A percentile compares a stretch with the other conserved stretches of the same genome.
Evolutionary conservation across 2,797 vertebrate species (phyloP).

Genomic region (Rallus crepitans): DNA sequence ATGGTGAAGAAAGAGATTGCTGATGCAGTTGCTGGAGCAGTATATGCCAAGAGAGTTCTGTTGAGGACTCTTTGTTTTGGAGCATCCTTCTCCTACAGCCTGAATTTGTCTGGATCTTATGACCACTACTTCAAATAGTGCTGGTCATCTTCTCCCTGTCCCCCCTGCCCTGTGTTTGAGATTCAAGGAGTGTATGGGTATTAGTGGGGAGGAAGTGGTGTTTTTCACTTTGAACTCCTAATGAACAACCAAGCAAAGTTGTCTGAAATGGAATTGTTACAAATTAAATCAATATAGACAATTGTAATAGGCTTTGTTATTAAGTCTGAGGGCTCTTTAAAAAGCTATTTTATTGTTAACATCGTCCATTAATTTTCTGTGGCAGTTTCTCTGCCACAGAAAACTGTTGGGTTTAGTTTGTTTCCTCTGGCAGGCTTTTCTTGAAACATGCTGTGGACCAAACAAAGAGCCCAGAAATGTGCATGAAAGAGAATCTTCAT

Average conservation of each 20-base stretch:
- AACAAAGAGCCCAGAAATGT: not conserved
- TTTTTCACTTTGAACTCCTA: not conserved
- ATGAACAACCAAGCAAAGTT: not conserved
- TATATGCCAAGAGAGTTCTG: not conserved
- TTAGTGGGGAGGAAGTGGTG: not conserved
- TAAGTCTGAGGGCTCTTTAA: not conserved
- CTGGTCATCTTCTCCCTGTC: not conserved
- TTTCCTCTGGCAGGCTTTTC: conserved; percentile 1
- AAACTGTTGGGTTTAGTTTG: not conserved
- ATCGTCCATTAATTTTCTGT: not conserved
- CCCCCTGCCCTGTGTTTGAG: not conserved
- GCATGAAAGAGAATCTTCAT: not conserved
- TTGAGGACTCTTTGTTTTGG: not conserved
- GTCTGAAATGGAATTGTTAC: not conserved
- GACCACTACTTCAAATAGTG: not conserved
- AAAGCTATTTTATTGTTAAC: not conserved
- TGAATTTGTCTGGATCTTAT: not conserved
- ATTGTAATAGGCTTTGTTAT: not conserved
- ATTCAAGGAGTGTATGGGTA: not conserved
- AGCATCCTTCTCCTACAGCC: not conserved
- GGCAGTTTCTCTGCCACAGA: not conserved
- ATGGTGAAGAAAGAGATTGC: not conserved
- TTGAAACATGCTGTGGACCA: not conserved
- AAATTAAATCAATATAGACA: not conserved
- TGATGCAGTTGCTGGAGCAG: not conserved